Evolutionary conservation across 2,888 invertebrate genomes (phyloP).

Genomic region (Erebia aethiops): DNA sequence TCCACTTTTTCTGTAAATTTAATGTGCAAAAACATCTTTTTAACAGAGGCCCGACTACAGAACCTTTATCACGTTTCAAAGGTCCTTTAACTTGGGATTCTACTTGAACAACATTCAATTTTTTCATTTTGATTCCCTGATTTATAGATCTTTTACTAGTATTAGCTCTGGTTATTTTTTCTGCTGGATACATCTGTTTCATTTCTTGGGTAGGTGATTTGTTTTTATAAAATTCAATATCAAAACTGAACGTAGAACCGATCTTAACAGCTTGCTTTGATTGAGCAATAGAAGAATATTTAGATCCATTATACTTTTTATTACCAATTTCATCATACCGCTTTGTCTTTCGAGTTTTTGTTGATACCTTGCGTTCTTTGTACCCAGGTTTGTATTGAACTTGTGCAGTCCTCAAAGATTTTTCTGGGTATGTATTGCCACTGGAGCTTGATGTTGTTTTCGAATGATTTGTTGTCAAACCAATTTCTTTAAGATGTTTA

Average conservation of each 20-base stretch:
- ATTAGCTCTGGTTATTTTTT: slow-evolving; percentile 12
- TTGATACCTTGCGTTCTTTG: slow-evolving; percentile 18
- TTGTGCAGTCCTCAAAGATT: slow-evolving; percentile 23
- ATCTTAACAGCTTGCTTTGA: slow-evolving; percentile 41
- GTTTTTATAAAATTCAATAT: slow-evolving; percentile 44
- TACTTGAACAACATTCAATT: slow-evolving; percentile 28
- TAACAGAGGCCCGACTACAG: slow-evolving; percentile 44
- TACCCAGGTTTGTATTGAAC: slow-evolving; percentile 21
- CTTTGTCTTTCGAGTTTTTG: slow-evolving; percentile 8
- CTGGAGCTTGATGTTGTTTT: slow-evolving; percentile 24
- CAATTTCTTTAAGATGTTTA: slow-evolving; percentile 24
- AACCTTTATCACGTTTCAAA: slow-evolving; percentile 40
- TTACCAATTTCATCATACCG: slow-evolving; percentile 6
- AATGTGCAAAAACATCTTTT: slow-evolving; percentile 54
- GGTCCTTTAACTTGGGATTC: slow-evolving; percentile 39
- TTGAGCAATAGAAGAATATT: not conserved
- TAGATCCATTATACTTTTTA: not conserved
- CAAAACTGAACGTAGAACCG: slow-evolving; percentile 44
- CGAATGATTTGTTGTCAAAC: slow-evolving; percentile 17
- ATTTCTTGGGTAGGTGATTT: slow-evolving; percentile 18
- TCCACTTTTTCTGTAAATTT: slow-evolving; percentile 45
- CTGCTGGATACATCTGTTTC: slow-evolving; percentile 7
- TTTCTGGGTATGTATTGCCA: slow-evolving; percentile 22
- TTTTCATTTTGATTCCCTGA: slow-evolving; percentile 32
- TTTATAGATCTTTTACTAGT: slow-evolving; percentile 21